Base-by-base conservation (phyloP, 2,113 vertebrate species). In the Geococcyx californianus region DNA sequence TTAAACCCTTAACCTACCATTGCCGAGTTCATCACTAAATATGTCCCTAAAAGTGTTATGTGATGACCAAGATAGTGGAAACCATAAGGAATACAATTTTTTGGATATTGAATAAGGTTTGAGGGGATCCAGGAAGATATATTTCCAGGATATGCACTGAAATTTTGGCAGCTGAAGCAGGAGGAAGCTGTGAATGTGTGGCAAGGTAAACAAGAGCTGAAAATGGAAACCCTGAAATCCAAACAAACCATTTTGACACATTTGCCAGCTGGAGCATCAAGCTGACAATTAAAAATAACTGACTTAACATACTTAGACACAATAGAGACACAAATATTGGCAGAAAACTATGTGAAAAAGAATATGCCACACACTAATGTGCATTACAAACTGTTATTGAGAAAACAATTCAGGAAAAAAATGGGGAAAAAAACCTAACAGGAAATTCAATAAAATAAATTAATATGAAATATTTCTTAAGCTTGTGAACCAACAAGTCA, bases 301-400 rank as follows among this genome's bases (percentile, higher is more conserved):
- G 68, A 81, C 16, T 90, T 74, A 84, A 67, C 55, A 56, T 44
- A 91, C 72, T 88, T 63, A 95, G 69, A 75, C 73, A 96, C 74
- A 93, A 97, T 74, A 80, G 88, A 92, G 83, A 75, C 49, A 90
- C 44, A 87, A 90, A 94, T 63, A 90, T 59, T 93, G 86, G 44
- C 73, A 94, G 64, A 81, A 92, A 67, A 44, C 24, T 23, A 44
- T 18, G 44, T 74, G 72, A 88, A 34, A 92, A 77, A 70, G 34
- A 92, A 77, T 87, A 68, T 63, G 59, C 5, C 42, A 78, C 55
- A 74, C 14, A 70, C 81, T 40, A 70, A 95, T 55, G 76, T 87
- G 19, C 44, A 72, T 84, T 92, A 60, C 14, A 85, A 86, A 68
- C 29, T 67, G 52, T 31, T 87, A 92, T 90, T 87, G 52, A 93